phyloP scores from a whole-genome alignment of 2,888 invertebrate species.

The Syritta pipiens region DNA sequence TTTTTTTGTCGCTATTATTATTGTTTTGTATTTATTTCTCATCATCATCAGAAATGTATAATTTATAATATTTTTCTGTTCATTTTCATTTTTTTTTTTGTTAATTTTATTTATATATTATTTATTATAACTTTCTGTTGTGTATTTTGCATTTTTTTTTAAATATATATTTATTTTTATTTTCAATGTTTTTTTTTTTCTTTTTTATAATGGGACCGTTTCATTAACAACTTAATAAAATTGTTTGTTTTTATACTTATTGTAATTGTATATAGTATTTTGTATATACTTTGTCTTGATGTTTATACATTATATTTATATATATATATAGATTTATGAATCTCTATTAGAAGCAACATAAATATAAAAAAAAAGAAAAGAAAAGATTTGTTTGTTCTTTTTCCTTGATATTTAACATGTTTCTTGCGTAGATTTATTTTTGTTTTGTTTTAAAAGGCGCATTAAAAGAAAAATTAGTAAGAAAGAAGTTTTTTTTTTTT shows the following conservation, averaged over 20 bases:
- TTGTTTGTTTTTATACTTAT: conserved; percentile 17
- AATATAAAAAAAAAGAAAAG: conserved; percentile 31
- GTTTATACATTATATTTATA: conserved; percentile 1
- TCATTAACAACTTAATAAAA: conserved; percentile 58
- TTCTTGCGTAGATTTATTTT: conserved; percentile 28
- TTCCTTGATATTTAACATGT: background rate
- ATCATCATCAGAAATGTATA: conserved; percentile 64
- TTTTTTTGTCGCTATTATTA: conserved; percentile 57
- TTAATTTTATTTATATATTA: conserved; percentile 16
- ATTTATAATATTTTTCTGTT: no score
- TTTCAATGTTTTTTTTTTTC: conserved; percentile 24
- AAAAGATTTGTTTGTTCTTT: conserved; percentile 5
- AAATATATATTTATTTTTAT: background rate
- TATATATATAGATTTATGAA: conserved; percentile 11
- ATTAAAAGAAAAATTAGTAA: conserved; percentile 47
- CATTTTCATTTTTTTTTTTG: conserved; percentile 20
- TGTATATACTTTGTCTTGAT: conserved; percentile 21
- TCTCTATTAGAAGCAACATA: conserved; percentile 16
- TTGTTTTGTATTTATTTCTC: conserved; percentile 64
- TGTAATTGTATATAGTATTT: conserved; percentile 8
- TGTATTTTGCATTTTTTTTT: conserved; percentile 29
- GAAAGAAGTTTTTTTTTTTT: conserved; percentile 31
- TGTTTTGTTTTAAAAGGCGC: conserved; percentile 49
- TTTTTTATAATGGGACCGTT: conserved; percentile 46
- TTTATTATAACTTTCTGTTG: conserved; percentile 13